Percentiles rank a stretch among this genome's conserved stretches.
Evolutionary conservation across 2,113 vertebrate genomes (phyloP).

Genomic region (Harpagus bidentatus): DNA sequence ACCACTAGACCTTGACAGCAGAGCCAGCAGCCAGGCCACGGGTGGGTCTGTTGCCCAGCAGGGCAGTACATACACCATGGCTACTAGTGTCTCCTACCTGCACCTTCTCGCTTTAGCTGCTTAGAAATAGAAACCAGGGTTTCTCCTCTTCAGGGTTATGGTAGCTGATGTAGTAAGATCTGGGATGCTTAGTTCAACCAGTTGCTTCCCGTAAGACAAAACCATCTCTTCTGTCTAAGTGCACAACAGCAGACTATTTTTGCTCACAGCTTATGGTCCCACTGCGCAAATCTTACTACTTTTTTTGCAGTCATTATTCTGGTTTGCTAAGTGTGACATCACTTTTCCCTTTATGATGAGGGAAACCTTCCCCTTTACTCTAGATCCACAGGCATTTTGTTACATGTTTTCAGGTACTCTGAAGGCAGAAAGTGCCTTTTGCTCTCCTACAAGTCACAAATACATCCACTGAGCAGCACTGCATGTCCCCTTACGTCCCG

Average conservation of each 20-base stretch:
- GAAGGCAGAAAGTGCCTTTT: background rate
- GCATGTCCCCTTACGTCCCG: background rate
- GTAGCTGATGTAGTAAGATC: background rate
- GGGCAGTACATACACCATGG: background rate
- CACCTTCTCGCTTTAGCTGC: background rate
- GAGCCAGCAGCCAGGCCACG: fast-evolving
- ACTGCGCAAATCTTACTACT: background rate
- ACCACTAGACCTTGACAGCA: background rate
- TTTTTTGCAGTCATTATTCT: background rate
- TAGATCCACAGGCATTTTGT: background rate
- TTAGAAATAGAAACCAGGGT: background rate
- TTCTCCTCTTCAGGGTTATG: background rate
- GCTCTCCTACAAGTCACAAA: background rate
- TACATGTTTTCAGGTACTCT: background rate
- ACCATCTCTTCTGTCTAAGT: background rate
- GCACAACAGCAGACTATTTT: background rate
- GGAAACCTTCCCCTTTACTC: background rate
- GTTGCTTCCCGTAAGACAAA: background rate
- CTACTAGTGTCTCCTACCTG: background rate
- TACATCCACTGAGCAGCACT: background rate
- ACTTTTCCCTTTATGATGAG: background rate
- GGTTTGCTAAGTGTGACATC: background rate
- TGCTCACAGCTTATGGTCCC: background rate
- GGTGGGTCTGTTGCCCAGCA: background rate
- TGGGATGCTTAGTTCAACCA: background rate